phyloP scores from a whole-genome alignment of 2,888 invertebrate genomes.

The Epistrophe grossulariae region DNA sequence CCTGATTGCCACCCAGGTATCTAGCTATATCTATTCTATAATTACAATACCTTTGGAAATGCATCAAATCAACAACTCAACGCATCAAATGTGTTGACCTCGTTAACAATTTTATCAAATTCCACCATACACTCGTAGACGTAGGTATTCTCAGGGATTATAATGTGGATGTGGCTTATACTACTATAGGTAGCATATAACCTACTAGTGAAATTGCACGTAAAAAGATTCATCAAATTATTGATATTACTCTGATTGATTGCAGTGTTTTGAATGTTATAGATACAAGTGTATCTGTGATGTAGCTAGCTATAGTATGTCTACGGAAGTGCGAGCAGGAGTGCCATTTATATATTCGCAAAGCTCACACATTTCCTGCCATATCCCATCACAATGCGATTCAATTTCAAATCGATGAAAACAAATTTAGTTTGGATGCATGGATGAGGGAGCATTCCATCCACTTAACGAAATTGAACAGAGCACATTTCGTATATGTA shows the following conservation, averaged over 20 bases:
- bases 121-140: not conserved
- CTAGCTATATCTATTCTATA: not conserved
- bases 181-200: too few species aligned
- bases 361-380: conserved; percentile 11
- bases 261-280: conserved; percentile 37
- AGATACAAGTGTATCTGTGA: not conserved
- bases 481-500: conserved; percentile 28
- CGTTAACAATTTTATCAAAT: conserved; percentile 23
- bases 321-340: not conserved
- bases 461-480: conserved; percentile 51
- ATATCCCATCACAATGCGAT: conserved; percentile 47
- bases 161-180: not conserved
- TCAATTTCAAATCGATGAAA: conserved; percentile 60
- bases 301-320: not conserved
- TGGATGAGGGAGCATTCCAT: conserved; percentile 26
- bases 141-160: not conserved
- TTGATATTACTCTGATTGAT: conserved; percentile 62
- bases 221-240: conserved; percentile 47
- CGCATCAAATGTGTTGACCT: conserved; percentile 24
- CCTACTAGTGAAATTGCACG: not conserved
- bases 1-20: conserved; percentile 7
- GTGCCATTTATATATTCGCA: conserved; percentile 10
- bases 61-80: conserved; percentile 5
- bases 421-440: conserved; percentile 57
- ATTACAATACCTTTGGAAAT: not conserved